Evolutionary conservation across 2,888 invertebrate species (phyloP).

Genomic region (Hyposoter didymator): DNA sequence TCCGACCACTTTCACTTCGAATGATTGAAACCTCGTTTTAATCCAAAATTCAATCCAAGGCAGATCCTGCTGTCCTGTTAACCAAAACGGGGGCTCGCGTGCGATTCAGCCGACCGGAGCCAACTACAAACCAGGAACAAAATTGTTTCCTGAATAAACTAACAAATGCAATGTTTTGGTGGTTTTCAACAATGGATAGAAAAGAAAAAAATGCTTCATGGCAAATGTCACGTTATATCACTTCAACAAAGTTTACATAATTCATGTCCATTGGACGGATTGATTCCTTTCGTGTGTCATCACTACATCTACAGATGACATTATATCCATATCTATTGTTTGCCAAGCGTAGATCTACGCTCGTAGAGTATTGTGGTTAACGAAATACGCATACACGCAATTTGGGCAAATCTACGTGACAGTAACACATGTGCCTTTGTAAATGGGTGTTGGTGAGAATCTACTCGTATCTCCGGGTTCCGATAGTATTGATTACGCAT

Average conservation of each 20-base stretch:
- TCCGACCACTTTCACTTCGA: neutral
- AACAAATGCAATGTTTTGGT: neutral
- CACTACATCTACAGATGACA: conserved; percentile 1
- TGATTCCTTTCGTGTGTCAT: conserved; percentile 14
- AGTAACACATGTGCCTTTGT: conserved; percentile 4
- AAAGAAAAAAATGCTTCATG: neutral
- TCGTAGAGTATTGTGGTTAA: conserved; percentile 38
- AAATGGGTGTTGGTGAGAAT: neutral
- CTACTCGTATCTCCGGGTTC: conserved; percentile 39
- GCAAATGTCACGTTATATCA: neutral
- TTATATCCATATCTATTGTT: neutral
- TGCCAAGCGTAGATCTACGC: neutral
- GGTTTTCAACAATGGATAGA: neutral
- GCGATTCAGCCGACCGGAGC: neutral
- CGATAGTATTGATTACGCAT: conserved; percentile 78
- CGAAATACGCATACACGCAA: conserved; percentile 27
- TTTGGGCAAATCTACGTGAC: conserved; percentile 10
- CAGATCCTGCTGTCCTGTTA: neutral
- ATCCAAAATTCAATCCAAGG: conserved; percentile 1
- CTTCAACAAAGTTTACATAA: neutral
- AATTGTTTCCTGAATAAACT: neutral
- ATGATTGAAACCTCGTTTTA: neutral
- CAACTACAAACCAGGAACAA: neutral
- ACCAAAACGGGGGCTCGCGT: neutral
- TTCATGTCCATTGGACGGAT: neutral